Conservation (phyloP, 2,888 invertebrate genomes). For the Leptopilina syphax region DNA sequence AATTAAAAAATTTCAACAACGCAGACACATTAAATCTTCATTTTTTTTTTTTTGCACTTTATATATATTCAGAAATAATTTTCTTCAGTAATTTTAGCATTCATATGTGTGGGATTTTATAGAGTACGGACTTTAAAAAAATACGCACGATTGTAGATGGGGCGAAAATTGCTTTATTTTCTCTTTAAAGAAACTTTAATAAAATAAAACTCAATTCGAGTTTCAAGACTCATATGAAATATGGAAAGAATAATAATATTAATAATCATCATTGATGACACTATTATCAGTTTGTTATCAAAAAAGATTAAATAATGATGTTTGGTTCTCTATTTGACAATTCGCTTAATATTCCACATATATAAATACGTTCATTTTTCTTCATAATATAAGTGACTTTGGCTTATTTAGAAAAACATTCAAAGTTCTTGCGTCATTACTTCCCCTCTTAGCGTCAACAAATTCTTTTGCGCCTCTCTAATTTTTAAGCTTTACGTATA, state of each 20-base stretch:
- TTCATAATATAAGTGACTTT: neutral
- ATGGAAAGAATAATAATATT: no score
- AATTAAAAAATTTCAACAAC: constrained; percentile 65
- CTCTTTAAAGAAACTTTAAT: no score
- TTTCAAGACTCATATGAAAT: no score
- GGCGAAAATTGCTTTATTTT: no score
- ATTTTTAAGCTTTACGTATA: neutral
- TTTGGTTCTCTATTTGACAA: neutral
- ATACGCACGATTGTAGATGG: no score
- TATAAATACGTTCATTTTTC: neutral
- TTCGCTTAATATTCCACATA: neutral
- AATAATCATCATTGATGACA: neutral
- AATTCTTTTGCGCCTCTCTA: neutral
- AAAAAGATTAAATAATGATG: constrained; percentile 17
- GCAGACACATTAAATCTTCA: neutral
- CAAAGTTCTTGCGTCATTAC: constrained; percentile 18
- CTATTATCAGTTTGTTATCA: constrained; percentile 11
- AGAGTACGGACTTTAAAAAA: no score
- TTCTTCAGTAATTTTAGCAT: neutral
- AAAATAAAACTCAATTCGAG: no score
- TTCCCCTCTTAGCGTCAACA: neutral
- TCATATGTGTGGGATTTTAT: no score
- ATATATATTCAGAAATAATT: neutral
- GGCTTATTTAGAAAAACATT: neutral
- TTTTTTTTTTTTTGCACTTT: neutral